Percentiles rank a stretch among this genome's conserved stretches.
Evolutionary conservation across 2,888 invertebrate species (phyloP).

Genomic region (Tachina grossa): DNA sequence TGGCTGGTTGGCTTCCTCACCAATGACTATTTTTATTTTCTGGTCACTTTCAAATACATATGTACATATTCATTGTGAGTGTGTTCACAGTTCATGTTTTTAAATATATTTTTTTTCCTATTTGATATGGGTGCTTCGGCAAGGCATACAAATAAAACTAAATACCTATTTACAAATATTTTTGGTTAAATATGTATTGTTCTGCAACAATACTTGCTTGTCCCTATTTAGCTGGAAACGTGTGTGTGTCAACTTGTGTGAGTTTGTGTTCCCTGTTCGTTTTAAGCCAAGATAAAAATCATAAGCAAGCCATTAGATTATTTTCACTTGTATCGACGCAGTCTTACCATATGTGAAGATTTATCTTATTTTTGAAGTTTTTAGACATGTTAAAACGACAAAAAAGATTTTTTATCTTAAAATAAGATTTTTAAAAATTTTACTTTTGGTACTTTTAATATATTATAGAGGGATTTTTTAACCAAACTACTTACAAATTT

Average conservation of each 20-base stretch:
- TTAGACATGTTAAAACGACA: too few relatives aligned
- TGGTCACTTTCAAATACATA: slow-evolving; percentile 51
- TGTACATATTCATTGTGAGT: slow-evolving; percentile 37
- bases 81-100: slow-evolving; percentile 36
- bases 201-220: slow-evolving; percentile 2
- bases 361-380: too few relatives aligned
- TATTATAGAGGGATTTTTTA: too few relatives aligned
- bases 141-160: neutral
- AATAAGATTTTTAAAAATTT: too few relatives aligned
- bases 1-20: neutral
- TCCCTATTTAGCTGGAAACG: neutral
- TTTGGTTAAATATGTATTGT: neutral
- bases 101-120: slow-evolving; percentile 19
- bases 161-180: neutral
- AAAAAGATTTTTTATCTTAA: too few relatives aligned
- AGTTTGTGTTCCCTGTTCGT: neutral
- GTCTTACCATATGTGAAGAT: too few relatives aligned
- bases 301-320: slow-evolving; percentile 68
- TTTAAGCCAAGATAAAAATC: slow-evolving; percentile 62
- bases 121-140: slow-evolving; percentile 53
- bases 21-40: slow-evolving; percentile 39
- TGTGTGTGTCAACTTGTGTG: neutral
- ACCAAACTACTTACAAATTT: too few relatives aligned
- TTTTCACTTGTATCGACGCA: slow-evolving; percentile 58
- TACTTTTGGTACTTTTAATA: too few relatives aligned